Percentiles rank a stretch among this genome's conserved stretches.
These are phyloP conservation scores for Heteropelma amictum DNA, from an alignment of 2,888 invertebrate genomes.

Conservation along the genomic window DNA sequence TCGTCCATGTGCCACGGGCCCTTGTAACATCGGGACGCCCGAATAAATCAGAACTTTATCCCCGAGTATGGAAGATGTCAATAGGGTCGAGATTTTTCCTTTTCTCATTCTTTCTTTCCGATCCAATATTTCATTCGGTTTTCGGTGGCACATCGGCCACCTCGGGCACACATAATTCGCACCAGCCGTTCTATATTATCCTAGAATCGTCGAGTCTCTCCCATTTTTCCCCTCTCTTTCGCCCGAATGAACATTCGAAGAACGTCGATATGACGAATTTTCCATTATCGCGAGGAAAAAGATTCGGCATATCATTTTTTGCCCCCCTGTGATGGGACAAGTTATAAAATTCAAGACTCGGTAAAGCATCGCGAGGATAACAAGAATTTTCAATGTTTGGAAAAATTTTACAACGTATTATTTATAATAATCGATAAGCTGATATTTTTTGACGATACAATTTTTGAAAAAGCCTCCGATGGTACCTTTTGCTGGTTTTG, in stretches of 20 bases:
- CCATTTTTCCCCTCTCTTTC: neutral
- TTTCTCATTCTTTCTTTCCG: slow-evolving; percentile 59
- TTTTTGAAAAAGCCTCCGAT: no score
- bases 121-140: slow-evolving; percentile 57
- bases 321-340: no score
- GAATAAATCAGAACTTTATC: slow-evolving; percentile 64
- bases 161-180: slow-evolving; percentile 24
- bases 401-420: no score
- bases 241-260: neutral
- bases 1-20: slow-evolving; percentile 12
- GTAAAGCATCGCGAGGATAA: no score
- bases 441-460: no score
- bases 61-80: slow-evolving; percentile 59
- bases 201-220: slow-evolving; percentile 7
- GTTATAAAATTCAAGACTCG: no score
- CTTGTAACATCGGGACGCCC: slow-evolving; percentile 44
- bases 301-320: no score
- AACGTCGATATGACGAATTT: neutral
- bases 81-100: no score
- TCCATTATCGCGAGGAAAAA: neutral
- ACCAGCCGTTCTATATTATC: slow-evolving; percentile 28
- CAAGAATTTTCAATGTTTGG: no score
- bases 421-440: no score
- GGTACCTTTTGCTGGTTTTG: no score
- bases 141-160: slow-evolving; percentile 8